These are phyloP conservation scores for Cheiracanthium punctorium DNA, from an alignment of 2,888 invertebrate genomes.

Conservation along the genomic window DNA sequence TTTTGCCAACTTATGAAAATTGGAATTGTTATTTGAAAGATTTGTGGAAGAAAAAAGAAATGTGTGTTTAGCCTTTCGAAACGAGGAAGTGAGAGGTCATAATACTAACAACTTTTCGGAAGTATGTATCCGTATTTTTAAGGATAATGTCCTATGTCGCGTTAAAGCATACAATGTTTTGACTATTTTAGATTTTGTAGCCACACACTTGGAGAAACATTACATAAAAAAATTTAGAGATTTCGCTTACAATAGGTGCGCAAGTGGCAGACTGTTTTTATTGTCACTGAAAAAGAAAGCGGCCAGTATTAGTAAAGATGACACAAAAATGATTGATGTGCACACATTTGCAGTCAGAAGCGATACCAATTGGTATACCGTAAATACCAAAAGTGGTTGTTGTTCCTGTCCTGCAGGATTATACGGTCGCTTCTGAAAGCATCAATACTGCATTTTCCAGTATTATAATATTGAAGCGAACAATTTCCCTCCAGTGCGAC, in stretches of 20 bases:
- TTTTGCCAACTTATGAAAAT: too few relatives aligned
- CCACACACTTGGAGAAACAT: background rate
- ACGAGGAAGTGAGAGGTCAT: too few relatives aligned
- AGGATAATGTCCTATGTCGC: too few relatives aligned
- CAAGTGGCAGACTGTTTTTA: background rate
- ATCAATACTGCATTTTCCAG: too few relatives aligned
- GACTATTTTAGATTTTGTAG: too few relatives aligned
- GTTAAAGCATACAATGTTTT: too few relatives aligned
- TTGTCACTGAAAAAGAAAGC: background rate
- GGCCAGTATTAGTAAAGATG: background rate
- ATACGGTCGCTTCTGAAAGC: too few relatives aligned
- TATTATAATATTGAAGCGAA: too few relatives aligned
- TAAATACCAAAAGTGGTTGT: background rate
- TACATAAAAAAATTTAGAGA: background rate
- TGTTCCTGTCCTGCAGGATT: too few relatives aligned
- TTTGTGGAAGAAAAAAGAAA: background rate
- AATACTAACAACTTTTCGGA: too few relatives aligned
- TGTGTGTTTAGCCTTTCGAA: background rate
- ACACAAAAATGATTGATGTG: background rate
- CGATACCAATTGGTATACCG: background rate
- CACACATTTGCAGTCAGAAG: background rate
- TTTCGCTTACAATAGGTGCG: too few relatives aligned
- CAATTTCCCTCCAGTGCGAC: background rate
- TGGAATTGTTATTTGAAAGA: background rate
- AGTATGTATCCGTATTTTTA: too few relatives aligned